Evolutionary conservation across 1,140 invertebrate species (phyloP), one percentile per base, ranked within the genome.

Genomic region (Euschistus heros): DNA sequence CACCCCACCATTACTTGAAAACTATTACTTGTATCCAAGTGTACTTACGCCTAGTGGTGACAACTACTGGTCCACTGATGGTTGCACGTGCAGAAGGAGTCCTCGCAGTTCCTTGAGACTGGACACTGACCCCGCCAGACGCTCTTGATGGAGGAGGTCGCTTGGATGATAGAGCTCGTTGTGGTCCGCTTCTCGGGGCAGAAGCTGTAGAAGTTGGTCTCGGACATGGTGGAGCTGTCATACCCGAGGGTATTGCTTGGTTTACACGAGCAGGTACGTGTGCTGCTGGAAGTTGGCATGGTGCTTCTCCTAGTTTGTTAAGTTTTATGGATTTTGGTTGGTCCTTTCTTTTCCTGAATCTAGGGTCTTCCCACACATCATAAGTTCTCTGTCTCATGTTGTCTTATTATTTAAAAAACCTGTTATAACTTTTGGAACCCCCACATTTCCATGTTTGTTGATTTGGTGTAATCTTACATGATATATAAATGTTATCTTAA

Each of bases 181-280:
- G 1, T 13, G 15, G 15, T 4, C 46, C 46, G 30, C 30, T 5
- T 3, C 3, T 3, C 30, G 57, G 79, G 73, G 59, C 83, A 75
- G 1, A 75, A 74, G 55, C 77, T 74, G 70, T 88, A 91, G 69
- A 84, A 88, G 60, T 80, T 70, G 0, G 80, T 81, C 75, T 90
- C 80, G 64, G 87, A 86, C 24, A 89, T 37, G 33, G 33, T 13
- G 33, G 33, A 37, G 33, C 3, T 37, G 33, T 37, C 33, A 37
- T 37, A 37, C 33, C 33, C 33, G 33, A 37, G 8, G 33, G 33
- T 37, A 37, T 37, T 37, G 33, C 7, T 37, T 6, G 6, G 1
- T 6, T 37, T 13, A 13, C 33, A 37, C 13, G 13, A 6, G 5
- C 10, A 13, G 33, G 33, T 37, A 37, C 33, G 8, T 37, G 33